These are phyloP conservation scores for Cirrhinus molitorella DNA, from an alignment of 2,797 vertebrate genomes.

Conservation along the genomic window DNA sequence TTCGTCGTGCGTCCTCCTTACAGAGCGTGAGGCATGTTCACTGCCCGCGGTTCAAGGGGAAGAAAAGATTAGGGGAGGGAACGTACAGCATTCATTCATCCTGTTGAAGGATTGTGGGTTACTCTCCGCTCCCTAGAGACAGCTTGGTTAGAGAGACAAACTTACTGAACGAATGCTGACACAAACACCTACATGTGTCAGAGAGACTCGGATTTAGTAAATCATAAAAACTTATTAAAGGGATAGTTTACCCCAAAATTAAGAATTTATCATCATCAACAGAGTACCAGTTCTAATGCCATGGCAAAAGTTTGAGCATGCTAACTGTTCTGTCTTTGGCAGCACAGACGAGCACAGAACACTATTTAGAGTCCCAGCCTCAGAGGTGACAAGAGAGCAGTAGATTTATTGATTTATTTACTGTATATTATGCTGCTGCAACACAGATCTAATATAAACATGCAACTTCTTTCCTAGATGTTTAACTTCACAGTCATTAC, in stretches of 20 bases:
- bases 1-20: constrained; percentile 2
- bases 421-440: no score
- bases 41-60: constrained; percentile 25
- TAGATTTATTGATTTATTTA: no score
- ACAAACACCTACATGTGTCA: constrained; percentile 4
- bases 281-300: no score
- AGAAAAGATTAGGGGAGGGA: constrained; percentile 36
- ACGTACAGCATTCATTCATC: constrained; percentile 53
- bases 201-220: background rate
- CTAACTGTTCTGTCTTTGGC: no score
- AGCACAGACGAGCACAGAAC: no score
- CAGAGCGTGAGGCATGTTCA: constrained; percentile 21
- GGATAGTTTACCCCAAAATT: background rate
- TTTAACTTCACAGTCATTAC: no score
- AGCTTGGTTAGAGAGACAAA: background rate
- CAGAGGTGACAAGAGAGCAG: no score
- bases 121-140: background rate
- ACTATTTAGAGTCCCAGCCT: no score
- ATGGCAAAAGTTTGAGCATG: no score
- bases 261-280: background rate
- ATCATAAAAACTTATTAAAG: background rate
- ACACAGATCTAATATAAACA: no score
- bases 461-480: no score
- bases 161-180: background rate
- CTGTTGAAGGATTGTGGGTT: constrained; percentile 34